phyloP scores from a whole-genome alignment of 2,113 vertebrate genomes.

The Sylvietta virens region DNA sequence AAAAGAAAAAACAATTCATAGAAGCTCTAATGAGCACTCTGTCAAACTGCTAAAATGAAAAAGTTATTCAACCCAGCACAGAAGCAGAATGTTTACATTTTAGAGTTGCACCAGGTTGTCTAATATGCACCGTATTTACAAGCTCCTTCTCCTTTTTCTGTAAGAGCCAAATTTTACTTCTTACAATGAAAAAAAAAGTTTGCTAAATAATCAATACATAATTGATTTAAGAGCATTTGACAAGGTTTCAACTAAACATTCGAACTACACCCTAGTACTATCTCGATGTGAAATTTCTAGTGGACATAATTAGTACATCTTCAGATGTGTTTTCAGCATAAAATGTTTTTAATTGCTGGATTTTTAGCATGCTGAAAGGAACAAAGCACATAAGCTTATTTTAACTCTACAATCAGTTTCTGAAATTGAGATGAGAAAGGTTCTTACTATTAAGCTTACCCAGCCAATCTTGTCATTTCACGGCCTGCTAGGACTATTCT shows the following conservation, averaged over 20 bases:
- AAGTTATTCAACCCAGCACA: neutral
- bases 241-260: neutral
- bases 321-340: neutral
- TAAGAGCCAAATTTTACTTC: neutral
- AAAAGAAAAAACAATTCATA: neutral
- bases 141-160: neutral
- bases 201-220: neutral
- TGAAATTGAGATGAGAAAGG: neutral
- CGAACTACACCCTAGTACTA: neutral
- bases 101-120: neutral
- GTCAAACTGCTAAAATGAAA: neutral
- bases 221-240: neutral
- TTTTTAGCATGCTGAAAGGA: neutral
- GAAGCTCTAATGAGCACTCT: neutral
- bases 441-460: constrained; percentile 71
- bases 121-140: neutral
- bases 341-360: neutral
- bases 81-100: neutral
- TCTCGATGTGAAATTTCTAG: neutral
- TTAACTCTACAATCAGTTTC: neutral
- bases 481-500: constrained; percentile 94
- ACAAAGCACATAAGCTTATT: neutral
- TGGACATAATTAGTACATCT: neutral
- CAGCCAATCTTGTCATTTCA: constrained; percentile 96
- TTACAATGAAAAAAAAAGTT: neutral